Percentiles rank a stretch among this genome's conserved stretches.
Conservation (phyloP, 2,113 vertebrate species). For the Phalacrocorax carbo region DNA sequence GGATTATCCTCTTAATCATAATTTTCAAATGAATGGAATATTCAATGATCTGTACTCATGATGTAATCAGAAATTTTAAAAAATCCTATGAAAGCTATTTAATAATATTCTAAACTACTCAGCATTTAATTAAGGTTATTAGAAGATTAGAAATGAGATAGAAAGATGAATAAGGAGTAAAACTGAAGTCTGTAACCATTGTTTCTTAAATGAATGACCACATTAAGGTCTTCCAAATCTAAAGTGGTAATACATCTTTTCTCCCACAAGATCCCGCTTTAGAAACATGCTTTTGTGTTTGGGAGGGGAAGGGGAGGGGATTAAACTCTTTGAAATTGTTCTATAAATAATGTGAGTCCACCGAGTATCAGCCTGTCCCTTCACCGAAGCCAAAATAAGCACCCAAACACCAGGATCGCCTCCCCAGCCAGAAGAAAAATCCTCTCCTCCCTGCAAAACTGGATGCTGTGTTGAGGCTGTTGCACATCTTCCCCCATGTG, state of each 20-base stretch:
- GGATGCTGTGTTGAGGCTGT: accelerated
- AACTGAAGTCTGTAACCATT: constrained; percentile 17
- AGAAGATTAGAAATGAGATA: constrained; percentile 49
- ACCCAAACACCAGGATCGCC: neutral
- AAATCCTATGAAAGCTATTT: constrained; percentile 49
- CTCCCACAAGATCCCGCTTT: neutral
- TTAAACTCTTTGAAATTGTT: neutral
- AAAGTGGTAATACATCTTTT: neutral
- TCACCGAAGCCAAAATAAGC: neutral
- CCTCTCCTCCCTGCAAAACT: neutral
- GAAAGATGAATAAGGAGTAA: constrained; percentile 38
- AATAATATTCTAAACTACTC: constrained; percentile 54
- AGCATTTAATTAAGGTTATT: constrained; percentile 54
- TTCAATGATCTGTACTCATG: constrained; percentile 41
- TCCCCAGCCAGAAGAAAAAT: neutral
- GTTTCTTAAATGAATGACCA: constrained; percentile 47
- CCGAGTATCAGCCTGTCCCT: neutral
- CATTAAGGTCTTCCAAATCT: neutral
- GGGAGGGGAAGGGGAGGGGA: neutral
- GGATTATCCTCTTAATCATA: constrained; percentile 53
- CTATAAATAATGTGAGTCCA: neutral
- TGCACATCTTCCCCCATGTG: accelerated
- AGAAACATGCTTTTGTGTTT: neutral
- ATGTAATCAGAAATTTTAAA: constrained; percentile 28
- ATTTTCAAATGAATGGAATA: constrained; percentile 56